A percentile compares a stretch with the other conserved stretches of the same genome.
Evolutionary conservation across 53 echinoderm and acorn worm genomes (phyloP).

Genomic region (Actinopyga echinites): DNA sequence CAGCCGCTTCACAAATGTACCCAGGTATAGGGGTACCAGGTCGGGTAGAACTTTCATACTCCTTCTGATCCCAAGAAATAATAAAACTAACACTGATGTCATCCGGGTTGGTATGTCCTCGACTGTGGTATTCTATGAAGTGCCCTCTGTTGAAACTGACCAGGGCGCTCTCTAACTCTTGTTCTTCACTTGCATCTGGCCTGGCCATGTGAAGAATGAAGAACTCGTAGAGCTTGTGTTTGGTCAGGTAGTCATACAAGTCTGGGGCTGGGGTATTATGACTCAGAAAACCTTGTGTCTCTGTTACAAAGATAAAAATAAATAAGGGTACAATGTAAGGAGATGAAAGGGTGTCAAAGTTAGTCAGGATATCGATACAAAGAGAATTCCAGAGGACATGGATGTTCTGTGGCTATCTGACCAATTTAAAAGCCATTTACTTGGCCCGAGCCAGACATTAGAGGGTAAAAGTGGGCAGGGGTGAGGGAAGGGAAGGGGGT

Average conservation of each 20-base stretch:
- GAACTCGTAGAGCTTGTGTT: slow-evolving; percentile 54
- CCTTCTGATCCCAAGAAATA: slow-evolving; percentile 68
- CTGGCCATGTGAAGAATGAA: slow-evolving; percentile 51
- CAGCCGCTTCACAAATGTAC: slow-evolving; percentile 33
- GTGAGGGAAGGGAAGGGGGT: too few relatives aligned
- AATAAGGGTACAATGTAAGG: not conserved
- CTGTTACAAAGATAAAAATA: slow-evolving; percentile 3
- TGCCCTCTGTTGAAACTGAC: slow-evolving; percentile 37
- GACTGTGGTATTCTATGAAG: slow-evolving; percentile 50
- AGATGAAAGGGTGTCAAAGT: too few relatives aligned
- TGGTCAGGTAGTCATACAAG: slow-evolving; percentile 80
- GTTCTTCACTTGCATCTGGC: not conserved
- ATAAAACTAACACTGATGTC: slow-evolving; percentile 65
- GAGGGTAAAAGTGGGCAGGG: too few relatives aligned
- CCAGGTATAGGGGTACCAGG: slow-evolving; percentile 71
- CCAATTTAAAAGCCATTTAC: too few relatives aligned
- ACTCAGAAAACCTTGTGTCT: slow-evolving; percentile 76
- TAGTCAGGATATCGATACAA: too few relatives aligned
- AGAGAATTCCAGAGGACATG: too few relatives aligned
- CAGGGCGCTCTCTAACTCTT: slow-evolving; percentile 31
- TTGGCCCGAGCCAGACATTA: too few relatives aligned
- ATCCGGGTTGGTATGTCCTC: slow-evolving; percentile 25
- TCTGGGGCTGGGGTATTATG: slow-evolving; percentile 84
- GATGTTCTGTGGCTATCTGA: too few relatives aligned
- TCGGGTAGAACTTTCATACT: slow-evolving; percentile 62